These are phyloP conservation scores for Nycticebus coucang DNA, from an alignment of 2,113 vertebrate genomes.

Conservation along the genomic window DNA sequence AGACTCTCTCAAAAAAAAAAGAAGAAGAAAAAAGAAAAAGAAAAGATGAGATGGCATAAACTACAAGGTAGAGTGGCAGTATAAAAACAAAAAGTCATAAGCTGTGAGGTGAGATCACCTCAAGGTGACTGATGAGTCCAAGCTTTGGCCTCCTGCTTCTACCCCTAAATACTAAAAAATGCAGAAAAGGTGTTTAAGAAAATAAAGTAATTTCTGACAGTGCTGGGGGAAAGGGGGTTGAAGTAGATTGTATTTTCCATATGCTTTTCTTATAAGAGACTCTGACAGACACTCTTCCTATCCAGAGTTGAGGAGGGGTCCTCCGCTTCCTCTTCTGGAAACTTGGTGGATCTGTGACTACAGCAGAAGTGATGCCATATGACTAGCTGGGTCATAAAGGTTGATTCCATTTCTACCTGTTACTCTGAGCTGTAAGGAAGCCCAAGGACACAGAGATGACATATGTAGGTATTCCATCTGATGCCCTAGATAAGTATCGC, in stretches of 20 bases:
- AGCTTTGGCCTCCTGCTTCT: not conserved
- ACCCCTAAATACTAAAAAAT: not conserved
- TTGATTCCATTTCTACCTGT: not conserved
- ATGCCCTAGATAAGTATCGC: not conserved
- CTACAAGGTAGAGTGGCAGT: not conserved
- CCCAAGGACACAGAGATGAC: not conserved
- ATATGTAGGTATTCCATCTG: fast-evolving
- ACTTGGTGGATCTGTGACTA: not conserved
- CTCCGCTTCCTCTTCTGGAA: not conserved
- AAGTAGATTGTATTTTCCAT: not conserved
- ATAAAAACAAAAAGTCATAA: not conserved
- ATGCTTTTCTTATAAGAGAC: not conserved
- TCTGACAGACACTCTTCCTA: not conserved
- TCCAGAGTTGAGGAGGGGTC: not conserved
- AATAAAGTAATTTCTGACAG: not conserved
- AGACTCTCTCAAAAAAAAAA: no score
- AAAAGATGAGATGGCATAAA: not conserved
- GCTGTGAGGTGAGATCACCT: not conserved
- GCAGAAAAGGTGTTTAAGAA: not conserved
- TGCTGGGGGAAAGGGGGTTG: no score
- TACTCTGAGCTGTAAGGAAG: not conserved
- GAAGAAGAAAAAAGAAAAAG: no score
- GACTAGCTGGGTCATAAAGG: not conserved
- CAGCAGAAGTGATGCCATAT: not conserved
- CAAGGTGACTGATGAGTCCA: not conserved